A percentile compares a stretch with the other conserved stretches of the same genome.
Evolutionary conservation across 2,113 vertebrate species (phyloP).

Genomic region (Hippotragus niger): DNA sequence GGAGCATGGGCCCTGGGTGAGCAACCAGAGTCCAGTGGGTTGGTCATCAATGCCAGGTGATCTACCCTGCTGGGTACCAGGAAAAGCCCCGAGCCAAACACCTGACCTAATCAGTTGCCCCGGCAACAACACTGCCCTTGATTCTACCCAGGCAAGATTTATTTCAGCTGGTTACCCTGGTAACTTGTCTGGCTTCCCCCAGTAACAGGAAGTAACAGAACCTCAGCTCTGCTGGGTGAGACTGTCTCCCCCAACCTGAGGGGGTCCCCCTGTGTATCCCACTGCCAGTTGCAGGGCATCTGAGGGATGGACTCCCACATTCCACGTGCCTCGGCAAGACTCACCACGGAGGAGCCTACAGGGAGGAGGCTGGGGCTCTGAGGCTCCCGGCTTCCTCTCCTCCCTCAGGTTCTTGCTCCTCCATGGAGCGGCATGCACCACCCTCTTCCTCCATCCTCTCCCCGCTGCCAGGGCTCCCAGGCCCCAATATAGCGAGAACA

Average conservation of each 20-base stretch:
- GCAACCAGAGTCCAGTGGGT: background rate
- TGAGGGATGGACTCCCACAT: background rate
- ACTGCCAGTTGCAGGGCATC: background rate
- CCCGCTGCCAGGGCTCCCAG: background rate
- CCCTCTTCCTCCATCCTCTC: background rate
- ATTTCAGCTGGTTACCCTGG: constrained; percentile 7
- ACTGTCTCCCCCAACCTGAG: background rate
- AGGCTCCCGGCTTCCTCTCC: background rate
- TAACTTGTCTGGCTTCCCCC: background rate
- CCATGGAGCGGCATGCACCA: background rate
- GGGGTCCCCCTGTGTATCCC: background rate
- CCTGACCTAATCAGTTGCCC: background rate
- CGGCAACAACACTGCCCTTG: constrained; percentile 8
- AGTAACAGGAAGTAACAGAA: constrained; percentile 4
- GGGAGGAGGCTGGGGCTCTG: background rate
- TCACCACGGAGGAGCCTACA: background rate
- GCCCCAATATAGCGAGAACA: background rate
- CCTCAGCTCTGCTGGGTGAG: background rate
- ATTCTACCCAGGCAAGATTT: background rate
- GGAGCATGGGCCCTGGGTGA: background rate
- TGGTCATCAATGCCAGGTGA: background rate
- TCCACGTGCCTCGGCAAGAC: background rate
- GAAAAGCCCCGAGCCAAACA: background rate
- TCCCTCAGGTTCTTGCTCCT: background rate
- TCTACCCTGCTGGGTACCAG: background rate